These are phyloP conservation scores for Rhadinocentrus ornatus DNA, from an alignment of 2,797 vertebrate species.

Conservation along the genomic window DNA sequence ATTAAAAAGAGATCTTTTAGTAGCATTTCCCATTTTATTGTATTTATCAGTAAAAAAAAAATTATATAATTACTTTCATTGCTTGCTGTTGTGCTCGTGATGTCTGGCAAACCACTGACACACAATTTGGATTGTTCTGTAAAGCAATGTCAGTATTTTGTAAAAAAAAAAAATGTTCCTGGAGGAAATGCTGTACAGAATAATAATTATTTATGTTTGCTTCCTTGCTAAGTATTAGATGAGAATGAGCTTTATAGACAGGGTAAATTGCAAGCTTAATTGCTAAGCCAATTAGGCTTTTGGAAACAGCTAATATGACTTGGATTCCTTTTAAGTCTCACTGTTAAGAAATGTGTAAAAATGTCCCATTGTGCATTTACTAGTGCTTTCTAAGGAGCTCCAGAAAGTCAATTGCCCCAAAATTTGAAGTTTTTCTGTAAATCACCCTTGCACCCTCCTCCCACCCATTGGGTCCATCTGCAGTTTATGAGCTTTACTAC, in stretches of 20 bases:
- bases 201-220: background rate
- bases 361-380: background rate
- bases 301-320: background rate
- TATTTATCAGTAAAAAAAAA: background rate
- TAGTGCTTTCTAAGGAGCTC: background rate
- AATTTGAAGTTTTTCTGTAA: conserved; percentile 9
- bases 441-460: conserved; percentile 4
- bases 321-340: background rate
- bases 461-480: conserved; percentile 11
- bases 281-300: background rate
- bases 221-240: background rate
- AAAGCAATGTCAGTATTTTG: background rate
- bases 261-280: background rate
- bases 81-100: background rate
- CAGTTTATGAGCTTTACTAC: conserved; percentile 67
- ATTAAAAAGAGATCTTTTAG: conserved; percentile 18
- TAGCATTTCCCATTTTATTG: conserved; percentile 7
- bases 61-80: conserved; percentile 8
- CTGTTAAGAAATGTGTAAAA: background rate
- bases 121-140: background rate
- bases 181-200: background rate
- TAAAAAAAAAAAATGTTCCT: background rate
- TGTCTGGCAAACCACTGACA: background rate
- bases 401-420: conserved; percentile 3
- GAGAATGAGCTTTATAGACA: background rate